Base-by-base conservation (phyloP, 2,888 invertebrate genomes). In the Scaptomyza tumidula region DNA sequence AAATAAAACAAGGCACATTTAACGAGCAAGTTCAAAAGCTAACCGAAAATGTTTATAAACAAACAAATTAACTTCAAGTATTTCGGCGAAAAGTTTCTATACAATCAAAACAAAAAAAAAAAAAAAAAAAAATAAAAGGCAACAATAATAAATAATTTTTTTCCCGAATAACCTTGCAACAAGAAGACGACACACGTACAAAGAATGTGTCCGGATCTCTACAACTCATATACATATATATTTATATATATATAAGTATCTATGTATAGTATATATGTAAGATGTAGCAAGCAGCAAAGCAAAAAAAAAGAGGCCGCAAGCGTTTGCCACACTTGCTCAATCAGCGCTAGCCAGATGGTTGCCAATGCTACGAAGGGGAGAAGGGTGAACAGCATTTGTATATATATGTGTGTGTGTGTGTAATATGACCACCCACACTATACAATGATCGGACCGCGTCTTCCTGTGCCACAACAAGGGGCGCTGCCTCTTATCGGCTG, bases 11-110 rank as follows among this genome's bases (percentile, higher is more conserved):
- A 24, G 37, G 56, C 13, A 46, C 43, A 44, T 43, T 31, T 6
- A 46, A 44, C 41, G 39, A 29, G 33, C 39, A 33, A 39, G 56
- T 55, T 57, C 35, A 52, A 67, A 58, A 62, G 56, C 56, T 11
- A 54, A 19, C 33, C 39, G 60, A 57, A 68, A 69, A 53, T 78
- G 78, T 75, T 75, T 68, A 78, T 69, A 73, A 75, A 64, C 78
- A 78, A 78, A 68, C 60, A 78, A 73, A 78, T 78, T 61, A 48
- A 69, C 55, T 64, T 55, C 50, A 62, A 63, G 54, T 68, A 52
- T 46, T 46, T 52, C 19, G 50, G 7, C 49, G 48, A 57, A 58
- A 19, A 43, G 44, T 53, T 63, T 72, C 37, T 24, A 56, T 44
- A 64, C 53, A 35, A 46, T 41, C 35, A 16, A 3, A 41, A 37